Evolutionary conservation across 2,888 invertebrate species (phyloP), one percentile per base, ranked within the genome.

Genomic region (Congeria kusceri): DNA sequence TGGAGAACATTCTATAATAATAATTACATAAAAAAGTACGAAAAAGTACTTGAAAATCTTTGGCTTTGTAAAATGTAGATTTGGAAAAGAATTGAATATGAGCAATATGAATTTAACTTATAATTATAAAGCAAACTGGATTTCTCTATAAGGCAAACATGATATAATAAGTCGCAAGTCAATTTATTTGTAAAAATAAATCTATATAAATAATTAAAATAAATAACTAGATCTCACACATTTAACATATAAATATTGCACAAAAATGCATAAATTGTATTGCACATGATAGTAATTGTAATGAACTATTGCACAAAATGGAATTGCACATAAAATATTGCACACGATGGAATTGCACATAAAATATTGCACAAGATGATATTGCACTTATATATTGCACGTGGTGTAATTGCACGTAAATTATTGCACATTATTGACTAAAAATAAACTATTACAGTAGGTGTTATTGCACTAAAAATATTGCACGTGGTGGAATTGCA

Each of bases 371-470:
- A 77, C 20, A 53, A 11, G 13, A 25, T 13, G 59, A 15, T 57
- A 74, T 74, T 74, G 74, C 74, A 74, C 74, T 47, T 15, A 61
- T 20, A 47, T 67, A 74, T 74, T 74, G 74, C 74, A 77, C 77
- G 39, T 25, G 46, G n/a, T 18, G 25, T 57, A 23, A 73, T 73
- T 73, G 72, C 71, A 71, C 71, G 27, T 9, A 25, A 56, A 20
- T 27, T 66, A 62, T 74, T 74, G 73, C 73, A 74, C 72, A 7
- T 39, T 7, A 39, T 1, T 39, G 28, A 23, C 44, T 44, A 0
- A 25, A 44, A 58, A 20, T 4, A 53, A 56, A 58, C 44, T 77
- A 80, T 80, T 80, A 73, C 80, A 80, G 76, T 47, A 27, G 27
- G 28, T 46, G 39, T 23, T 49, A 73, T 39, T 65, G 53, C 46